Evolutionary conservation across 2,797 vertebrate species (phyloP).

Genomic region (Catamblyrhynchus diadema): DNA sequence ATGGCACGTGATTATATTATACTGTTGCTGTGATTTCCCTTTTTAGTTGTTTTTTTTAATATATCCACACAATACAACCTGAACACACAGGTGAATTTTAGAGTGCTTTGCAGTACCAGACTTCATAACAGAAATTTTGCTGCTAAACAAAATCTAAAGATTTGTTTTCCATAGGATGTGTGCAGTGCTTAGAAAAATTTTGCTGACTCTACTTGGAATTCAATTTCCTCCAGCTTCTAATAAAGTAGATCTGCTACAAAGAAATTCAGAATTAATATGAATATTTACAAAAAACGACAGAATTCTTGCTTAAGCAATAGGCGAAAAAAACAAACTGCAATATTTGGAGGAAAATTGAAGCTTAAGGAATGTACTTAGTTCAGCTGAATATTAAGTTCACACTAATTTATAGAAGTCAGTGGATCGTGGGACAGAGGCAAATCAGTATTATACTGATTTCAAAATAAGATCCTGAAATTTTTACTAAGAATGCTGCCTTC

Average conservation of each 20-base stretch:
- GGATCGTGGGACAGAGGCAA: neutral
- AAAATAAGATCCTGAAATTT: neutral
- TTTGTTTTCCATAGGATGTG: neutral
- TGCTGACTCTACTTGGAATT: neutral
- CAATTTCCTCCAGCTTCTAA: neutral
- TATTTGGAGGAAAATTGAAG: neutral
- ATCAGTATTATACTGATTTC: neutral
- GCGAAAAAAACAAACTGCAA: neutral
- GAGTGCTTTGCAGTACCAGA: neutral
- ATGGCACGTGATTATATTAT: neutral
- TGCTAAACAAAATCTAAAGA: neutral
- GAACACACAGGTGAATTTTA: neutral
- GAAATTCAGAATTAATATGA: neutral
- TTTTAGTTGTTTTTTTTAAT: neutral
- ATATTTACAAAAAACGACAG: neutral
- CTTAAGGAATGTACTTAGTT: neutral
- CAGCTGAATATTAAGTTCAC: neutral
- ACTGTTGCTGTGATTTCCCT: neutral
- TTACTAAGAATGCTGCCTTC: neutral
- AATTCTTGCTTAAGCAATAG: neutral
- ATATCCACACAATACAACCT: neutral
- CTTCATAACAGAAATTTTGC: neutral
- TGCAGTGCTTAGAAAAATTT: neutral
- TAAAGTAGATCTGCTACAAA: neutral
- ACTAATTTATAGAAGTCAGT: neutral